phyloP scores from a whole-genome alignment of 1,140 invertebrate genomes.

The Drosophila murphyi region DNA sequence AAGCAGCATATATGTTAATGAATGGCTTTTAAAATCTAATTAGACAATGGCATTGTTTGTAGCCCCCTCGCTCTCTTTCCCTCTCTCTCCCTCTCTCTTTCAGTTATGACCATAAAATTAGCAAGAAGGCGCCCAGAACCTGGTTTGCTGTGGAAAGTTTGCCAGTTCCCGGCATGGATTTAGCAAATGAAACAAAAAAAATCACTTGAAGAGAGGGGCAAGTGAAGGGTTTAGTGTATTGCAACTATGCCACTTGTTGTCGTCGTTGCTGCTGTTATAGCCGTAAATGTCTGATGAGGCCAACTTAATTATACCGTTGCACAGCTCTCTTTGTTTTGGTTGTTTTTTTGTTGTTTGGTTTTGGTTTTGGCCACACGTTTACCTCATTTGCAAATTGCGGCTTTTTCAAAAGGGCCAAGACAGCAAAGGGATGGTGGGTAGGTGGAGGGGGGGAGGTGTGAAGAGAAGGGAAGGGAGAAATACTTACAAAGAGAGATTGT shows the following conservation, averaged over 20 bases:
- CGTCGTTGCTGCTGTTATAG: constrained; percentile 38
- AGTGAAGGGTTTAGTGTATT: constrained; percentile 17
- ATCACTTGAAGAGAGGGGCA: background rate
- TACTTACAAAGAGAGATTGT: constrained; percentile 51
- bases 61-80: background rate
- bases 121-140: constrained; percentile 44
- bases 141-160: constrained; percentile 52
- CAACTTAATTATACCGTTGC: constrained; percentile 78
- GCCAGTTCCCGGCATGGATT: constrained; percentile 46
- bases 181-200: constrained; percentile 69
- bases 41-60: constrained; percentile 54
- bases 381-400: constrained; percentile 79
- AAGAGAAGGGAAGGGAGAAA: background rate
- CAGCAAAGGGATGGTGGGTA: background rate
- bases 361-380: constrained; percentile 39
- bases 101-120: constrained; percentile 60
- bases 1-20: constrained; percentile 19
- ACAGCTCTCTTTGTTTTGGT: constrained; percentile 59
- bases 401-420: constrained; percentile 51
- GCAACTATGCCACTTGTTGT: constrained; percentile 42
- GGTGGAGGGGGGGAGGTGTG: background rate
- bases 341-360: constrained; percentile 11
- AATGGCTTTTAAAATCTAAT: constrained; percentile 71
- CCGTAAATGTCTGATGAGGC: constrained; percentile 77
- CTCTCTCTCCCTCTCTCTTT: constrained; percentile 2